Evolutionary conservation across 92 coral and sea anemone species (phyloP), one percentile per base, ranked within the genome.

Genomic region (Porites divaricata): DNA sequence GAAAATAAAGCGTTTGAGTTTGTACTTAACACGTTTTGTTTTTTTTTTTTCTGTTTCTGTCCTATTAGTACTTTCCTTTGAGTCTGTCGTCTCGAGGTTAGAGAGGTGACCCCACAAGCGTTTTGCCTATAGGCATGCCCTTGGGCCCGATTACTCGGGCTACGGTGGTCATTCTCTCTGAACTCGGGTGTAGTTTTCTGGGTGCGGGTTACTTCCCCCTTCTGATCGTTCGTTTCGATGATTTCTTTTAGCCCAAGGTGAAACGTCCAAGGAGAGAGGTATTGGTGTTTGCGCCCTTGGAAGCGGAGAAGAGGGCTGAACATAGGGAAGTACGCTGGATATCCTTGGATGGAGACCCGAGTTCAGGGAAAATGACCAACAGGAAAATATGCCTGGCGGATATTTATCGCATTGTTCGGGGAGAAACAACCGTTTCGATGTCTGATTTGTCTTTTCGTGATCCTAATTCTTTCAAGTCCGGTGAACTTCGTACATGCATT

Each of bases 51-150:
- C n/a, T 28, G 8, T 75, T 7, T 58, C 1, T 58, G 35, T 23
- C n/a, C n/a, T n/a, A n/a, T n/a, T 56, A 2, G 28, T 41, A 15
- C 23, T 56, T 7, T 24, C 57, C 57, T 51, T 21, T 13, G 12
- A 6, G 1, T 45, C 50, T 35, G 56, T 57, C 1, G 16, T 13
- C 25, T 70, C 63, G 64, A 23, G 84, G 41, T 49, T 28, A 48
- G 70, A 9, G 62, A 48, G 35, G 63, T 65, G 84, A 22, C 67
- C 76, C 84, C 63, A 56, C 63, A 80, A 70, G 84, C 63, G 41
- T 49, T 80, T 65, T 80, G 84, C 54, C 84, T 63, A 45, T 80
- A 50, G 75, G 74, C 74, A 69, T 79, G 23, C 62, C 74, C 74
- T 79, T 66, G 62, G 6, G 74, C 83, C 74, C 49, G 41, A 14